These are phyloP conservation scores for Corvus moneduloides DNA, from an alignment of 2,113 vertebrate genomes.

Conservation along the genomic window DNA sequence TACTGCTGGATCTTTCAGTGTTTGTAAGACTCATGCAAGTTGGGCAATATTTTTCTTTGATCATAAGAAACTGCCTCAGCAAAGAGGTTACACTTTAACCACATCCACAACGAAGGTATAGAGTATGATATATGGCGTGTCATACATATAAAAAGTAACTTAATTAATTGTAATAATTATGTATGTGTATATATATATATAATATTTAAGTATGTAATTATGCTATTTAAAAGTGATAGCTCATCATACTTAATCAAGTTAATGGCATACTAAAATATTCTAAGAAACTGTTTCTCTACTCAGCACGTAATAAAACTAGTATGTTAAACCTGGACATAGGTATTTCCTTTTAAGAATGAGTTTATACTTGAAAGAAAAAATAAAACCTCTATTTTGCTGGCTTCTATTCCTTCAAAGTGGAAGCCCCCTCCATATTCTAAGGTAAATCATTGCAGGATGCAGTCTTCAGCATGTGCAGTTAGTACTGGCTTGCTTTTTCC, in stretches of 20 bases:
- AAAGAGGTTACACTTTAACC: neutral
- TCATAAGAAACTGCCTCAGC: neutral
- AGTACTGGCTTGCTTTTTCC: neutral
- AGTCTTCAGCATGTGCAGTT: neutral
- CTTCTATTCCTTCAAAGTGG: neutral
- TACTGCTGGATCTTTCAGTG: neutral
- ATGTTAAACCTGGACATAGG: neutral
- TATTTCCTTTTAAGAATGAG: neutral
- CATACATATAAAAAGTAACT: neutral
- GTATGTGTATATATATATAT: neutral
- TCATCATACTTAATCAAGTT: neutral
- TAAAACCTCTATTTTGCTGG: neutral
- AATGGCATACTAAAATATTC: constrained; percentile 3
- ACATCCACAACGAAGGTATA: neutral
- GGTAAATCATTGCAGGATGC: neutral
- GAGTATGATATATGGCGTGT: neutral
- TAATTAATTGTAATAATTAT: neutral
- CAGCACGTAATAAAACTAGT: neutral
- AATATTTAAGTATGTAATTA: neutral
- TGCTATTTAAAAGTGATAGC: neutral
- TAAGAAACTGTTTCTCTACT: neutral
- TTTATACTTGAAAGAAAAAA: neutral
- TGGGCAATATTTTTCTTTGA: neutral
- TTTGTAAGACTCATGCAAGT: neutral
- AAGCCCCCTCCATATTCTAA: neutral